Evolutionary conservation across 2,113 vertebrate species (phyloP).

Genomic region (Nothocercus julius): DNA sequence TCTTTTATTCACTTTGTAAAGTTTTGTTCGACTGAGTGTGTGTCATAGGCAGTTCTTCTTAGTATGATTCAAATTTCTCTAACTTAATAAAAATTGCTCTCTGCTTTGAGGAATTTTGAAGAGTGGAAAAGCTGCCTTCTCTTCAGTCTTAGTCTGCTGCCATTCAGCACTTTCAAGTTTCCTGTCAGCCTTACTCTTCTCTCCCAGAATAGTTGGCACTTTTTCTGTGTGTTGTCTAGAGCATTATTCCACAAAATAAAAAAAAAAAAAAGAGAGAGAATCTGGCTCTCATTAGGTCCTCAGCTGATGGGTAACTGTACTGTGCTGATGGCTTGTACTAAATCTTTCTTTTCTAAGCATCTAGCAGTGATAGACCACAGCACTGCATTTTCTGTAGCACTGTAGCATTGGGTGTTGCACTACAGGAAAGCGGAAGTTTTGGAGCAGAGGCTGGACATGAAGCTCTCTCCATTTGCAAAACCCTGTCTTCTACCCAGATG

Average conservation of each 20-base stretch:
- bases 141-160: background rate
- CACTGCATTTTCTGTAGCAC: background rate
- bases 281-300: background rate
- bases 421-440: background rate
- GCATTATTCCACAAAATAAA: background rate
- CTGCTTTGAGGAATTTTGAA: constrained; percentile 22
- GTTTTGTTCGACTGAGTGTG: background rate
- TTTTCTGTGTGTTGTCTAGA: constrained; percentile 16
- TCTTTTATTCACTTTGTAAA: background rate
- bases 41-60: background rate
- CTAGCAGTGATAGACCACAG: background rate
- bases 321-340: background rate
- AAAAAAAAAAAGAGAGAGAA: background rate
- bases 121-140: background rate
- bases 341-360: background rate
- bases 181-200: background rate
- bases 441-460: background rate
- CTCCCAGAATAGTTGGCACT: background rate
- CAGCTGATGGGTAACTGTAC: background rate
- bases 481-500: background rate
- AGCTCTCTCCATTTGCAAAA: background rate
- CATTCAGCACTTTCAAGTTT: background rate
- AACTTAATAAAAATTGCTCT: background rate
- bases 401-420: background rate
- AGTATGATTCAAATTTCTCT: background rate